Base-by-base conservation (phyloP, 2,113 vertebrate genomes). In the Porphyrio hochstetteri region DNA sequence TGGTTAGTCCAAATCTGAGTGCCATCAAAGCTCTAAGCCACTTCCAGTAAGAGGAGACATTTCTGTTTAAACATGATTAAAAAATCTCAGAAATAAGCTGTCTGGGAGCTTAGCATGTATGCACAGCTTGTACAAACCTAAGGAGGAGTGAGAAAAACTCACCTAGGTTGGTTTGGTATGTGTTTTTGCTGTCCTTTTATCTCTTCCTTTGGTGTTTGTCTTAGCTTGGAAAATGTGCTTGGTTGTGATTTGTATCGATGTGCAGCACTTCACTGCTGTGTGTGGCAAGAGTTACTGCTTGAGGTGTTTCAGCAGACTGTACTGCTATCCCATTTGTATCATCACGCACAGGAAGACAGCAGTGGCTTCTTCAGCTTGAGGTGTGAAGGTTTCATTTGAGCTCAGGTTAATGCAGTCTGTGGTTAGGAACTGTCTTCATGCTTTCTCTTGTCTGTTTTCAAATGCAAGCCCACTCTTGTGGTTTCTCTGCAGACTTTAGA, bases 401-500 rank as follows among this genome's bases (percentile, higher is more conserved):
- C 56, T 79, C 2, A 75, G 88, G 57, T 82, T 78, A 35, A 38
- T 2, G 53, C 27, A 46, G 80, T 33, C 57, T 81, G 72, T 84
- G 74, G n/a, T 86, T 84, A 36, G n/a, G 9, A 75, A 40, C 69
- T 63, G 24, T n/a, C 29, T 64, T 56, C 71, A 10, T 81, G 27
- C 18, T 93, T 96, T 61, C 42, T 84, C 64, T 88, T 93, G 63
- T 74, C 46, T 72, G 0, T 67, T 38, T 86, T 81, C 16, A 31
- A 31, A 31, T 71, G n/a, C 6, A 28, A 88, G 55, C 52, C 60
- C 52, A 20, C 59, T 81, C 28, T 28, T 63, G 20, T 68, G 38
- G 3, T 61, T 88, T 50, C 56, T 84, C 86, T 56, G 13, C 97
- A 99, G 99, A 99, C 98, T 7, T 97, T 98, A 93, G 99, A 99